phyloP scores from a whole-genome alignment of 2,888 invertebrate species.

The Dorcus hopei region DNA sequence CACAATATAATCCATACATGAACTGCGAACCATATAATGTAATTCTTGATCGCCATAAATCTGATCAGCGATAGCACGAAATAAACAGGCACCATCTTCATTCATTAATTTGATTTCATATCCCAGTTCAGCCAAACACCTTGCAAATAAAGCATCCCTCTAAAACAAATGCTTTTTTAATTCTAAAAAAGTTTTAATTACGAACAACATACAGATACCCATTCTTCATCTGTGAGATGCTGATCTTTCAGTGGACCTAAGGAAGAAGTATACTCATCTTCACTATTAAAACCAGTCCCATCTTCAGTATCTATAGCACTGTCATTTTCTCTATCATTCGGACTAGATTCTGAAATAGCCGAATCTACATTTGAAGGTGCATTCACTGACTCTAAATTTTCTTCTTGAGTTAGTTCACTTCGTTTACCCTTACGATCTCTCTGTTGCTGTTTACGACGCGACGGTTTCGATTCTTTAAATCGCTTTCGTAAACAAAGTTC shows the following conservation, averaged over 20 bases:
- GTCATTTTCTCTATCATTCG: slow-evolving; percentile 32
- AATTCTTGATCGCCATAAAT: slow-evolving; percentile 89
- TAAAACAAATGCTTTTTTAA: slow-evolving; percentile 21
- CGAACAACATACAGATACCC: slow-evolving; percentile 39
- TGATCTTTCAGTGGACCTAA: slow-evolving; percentile 19
- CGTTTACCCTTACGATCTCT: slow-evolving; percentile 43
- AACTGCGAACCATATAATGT: slow-evolving; percentile 76
- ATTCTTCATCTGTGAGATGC: slow-evolving; percentile 45
- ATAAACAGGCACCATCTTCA: slow-evolving; percentile 86
- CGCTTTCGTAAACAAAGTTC: slow-evolving; percentile 42
- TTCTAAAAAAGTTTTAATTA: neutral
- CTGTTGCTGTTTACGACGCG: slow-evolving; percentile 26
- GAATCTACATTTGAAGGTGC: slow-evolving; percentile 26
- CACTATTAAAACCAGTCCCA: slow-evolving; percentile 48
- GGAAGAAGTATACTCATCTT: slow-evolving; percentile 44
- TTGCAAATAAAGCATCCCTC: slow-evolving; percentile 44
- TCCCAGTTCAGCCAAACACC: slow-evolving; percentile 66
- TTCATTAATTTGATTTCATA: slow-evolving; percentile 77
- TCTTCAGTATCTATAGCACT: slow-evolving; percentile 40
- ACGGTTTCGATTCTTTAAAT: slow-evolving; percentile 40
- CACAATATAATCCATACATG: slow-evolving; percentile 90
- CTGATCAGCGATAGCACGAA: slow-evolving; percentile 85
- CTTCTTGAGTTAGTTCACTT: slow-evolving; percentile 36
- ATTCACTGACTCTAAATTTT: slow-evolving; percentile 24
- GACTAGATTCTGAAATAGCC: slow-evolving; percentile 32